Evolutionary conservation across 2,797 vertebrate genomes (phyloP).

Genomic region (Myioborus melanocephalus): DNA sequence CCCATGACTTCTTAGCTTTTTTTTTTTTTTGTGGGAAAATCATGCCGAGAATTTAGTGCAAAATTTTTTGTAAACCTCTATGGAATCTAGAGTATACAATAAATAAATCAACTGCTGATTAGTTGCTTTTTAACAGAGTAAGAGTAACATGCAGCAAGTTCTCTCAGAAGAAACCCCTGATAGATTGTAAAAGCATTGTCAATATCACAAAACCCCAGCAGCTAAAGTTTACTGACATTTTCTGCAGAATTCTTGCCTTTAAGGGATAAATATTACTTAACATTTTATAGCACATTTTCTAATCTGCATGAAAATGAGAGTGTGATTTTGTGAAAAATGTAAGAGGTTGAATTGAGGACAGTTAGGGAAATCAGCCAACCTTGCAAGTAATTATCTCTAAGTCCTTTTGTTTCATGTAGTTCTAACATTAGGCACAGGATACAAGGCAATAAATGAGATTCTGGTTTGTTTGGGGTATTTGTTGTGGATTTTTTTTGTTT

Average conservation of each 20-base stretch:
- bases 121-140: background rate
- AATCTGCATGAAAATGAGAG: background rate
- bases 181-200: background rate
- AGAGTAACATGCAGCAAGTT: background rate
- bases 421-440: background rate
- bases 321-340: background rate
- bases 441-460: background rate
- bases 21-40: background rate
- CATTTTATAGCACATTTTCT: background rate
- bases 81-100: background rate
- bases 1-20: background rate
- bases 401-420: background rate
- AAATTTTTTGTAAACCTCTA: background rate
- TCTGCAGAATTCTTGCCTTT: background rate
- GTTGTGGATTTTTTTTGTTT: background rate
- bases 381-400: background rate
- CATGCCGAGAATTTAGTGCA: background rate
- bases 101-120: background rate
- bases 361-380: background rate
- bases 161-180: background rate
- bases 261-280: background rate
- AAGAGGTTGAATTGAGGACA: background rate
- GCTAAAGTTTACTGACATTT: background rate
- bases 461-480: background rate
- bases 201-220: background rate